Conservation (phyloP, 2,113 vertebrate species). For the Erinaceus europaeus region DNA sequence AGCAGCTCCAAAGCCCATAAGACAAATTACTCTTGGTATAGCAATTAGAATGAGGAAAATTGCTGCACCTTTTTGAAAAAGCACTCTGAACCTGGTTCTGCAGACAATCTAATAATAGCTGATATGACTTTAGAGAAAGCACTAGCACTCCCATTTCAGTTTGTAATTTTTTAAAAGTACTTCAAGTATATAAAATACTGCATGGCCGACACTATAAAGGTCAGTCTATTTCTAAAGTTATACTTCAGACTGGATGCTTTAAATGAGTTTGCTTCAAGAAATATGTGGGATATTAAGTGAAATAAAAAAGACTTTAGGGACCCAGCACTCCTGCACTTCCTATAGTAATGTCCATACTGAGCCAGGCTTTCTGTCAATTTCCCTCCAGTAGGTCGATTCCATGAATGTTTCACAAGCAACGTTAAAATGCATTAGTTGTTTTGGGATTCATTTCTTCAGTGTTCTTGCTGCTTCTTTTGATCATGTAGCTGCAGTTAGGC, state of each 20-base stretch:
- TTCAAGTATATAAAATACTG: background rate
- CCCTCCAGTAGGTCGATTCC: background rate
- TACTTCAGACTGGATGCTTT: constrained; percentile 36
- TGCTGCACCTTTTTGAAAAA: constrained; percentile 53
- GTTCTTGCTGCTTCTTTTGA: constrained; percentile 51
- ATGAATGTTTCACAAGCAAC: constrained; percentile 47
- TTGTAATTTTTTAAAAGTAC: constrained; percentile 25
- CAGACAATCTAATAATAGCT: constrained; percentile 59
- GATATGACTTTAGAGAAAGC: constrained; percentile 28
- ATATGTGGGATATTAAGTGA: constrained; percentile 1
- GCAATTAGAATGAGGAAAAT: constrained; percentile 61
- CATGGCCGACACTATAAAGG: background rate
- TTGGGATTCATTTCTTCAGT: constrained; percentile 42
- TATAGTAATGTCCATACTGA: background rate
- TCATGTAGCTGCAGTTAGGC: background rate
- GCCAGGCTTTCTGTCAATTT: constrained; percentile 8
- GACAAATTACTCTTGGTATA: constrained; percentile 58
- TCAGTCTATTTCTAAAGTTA: constrained; percentile 33
- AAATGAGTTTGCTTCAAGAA: constrained; percentile 41
- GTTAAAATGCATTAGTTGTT: constrained; percentile 41
- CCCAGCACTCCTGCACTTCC: background rate
- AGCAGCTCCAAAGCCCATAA: constrained; percentile 58
- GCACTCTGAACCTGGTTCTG: background rate
- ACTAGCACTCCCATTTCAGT: background rate
- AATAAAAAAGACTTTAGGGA: background rate